phyloP scores from a whole-genome alignment of 2,888 invertebrate species.

The Heliconius sara region DNA sequence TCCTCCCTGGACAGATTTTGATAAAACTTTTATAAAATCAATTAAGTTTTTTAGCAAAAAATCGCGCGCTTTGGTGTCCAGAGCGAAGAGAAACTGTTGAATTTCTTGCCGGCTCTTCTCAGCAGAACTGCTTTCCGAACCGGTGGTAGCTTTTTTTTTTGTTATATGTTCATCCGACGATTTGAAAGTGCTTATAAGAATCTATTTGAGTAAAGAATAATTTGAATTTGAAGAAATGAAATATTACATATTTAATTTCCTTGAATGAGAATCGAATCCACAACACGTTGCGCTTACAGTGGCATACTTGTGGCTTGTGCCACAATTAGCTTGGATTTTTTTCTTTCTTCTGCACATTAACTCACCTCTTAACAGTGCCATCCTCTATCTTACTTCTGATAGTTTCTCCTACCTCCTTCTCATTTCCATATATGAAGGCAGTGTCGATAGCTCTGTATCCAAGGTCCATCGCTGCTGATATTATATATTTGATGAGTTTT shows the following conservation, averaged over 20 bases:
- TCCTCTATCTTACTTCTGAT: conserved; percentile 79
- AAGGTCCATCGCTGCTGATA: conserved; percentile 82
- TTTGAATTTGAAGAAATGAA: no score
- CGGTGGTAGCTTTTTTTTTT: no score
- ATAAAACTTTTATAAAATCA: neutral
- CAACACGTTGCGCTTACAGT: no score
- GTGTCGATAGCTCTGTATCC: conserved; percentile 86
- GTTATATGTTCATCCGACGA: no score
- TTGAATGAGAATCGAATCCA: no score
- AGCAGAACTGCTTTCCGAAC: no score
- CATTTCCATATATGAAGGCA: conserved; percentile 84
- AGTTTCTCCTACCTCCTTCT: conserved; percentile 80
- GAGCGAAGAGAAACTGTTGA: no score
- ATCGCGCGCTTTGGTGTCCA: no score
- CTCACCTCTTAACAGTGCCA: conserved; percentile 79
- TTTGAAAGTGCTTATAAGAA: no score
- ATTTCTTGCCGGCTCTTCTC: no score
- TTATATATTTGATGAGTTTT: conserved; percentile 65
- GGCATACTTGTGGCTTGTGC: no score
- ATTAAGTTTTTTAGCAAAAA: neutral
- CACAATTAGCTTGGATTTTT: neutral
- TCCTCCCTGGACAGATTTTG: conserved; percentile 79
- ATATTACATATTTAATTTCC: no score
- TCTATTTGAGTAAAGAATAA: neutral
- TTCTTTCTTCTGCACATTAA: neutral